phyloP scores from a whole-genome alignment of 2,888 invertebrate genomes.

The Glomeris marginata region DNA sequence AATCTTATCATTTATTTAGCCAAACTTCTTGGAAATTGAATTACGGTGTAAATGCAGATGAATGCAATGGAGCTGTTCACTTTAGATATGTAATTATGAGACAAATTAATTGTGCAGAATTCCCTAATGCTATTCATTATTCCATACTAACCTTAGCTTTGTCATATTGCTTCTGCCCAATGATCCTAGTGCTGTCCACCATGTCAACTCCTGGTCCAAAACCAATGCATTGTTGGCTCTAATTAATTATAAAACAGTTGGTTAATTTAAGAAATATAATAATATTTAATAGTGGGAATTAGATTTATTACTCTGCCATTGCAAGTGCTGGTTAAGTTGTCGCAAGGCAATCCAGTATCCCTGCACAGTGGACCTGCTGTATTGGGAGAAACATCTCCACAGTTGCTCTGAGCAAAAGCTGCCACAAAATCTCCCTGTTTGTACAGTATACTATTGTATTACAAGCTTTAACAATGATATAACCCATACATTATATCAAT shows the following conservation, averaged over 20 bases:
- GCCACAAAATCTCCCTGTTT: conserved; percentile 66
- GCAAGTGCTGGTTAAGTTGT: conserved; percentile 55
- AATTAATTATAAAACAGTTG: conserved; percentile 7
- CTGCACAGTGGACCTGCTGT: conserved; percentile 67
- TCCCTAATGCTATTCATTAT: too few species aligned
- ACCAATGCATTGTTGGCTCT: conserved; percentile 55
- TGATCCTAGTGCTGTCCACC: conserved; percentile 81
- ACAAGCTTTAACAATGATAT: too few species aligned
- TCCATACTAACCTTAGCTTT: conserved; percentile 50
- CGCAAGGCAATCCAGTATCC: conserved; percentile 59
- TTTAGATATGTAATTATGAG: too few species aligned
- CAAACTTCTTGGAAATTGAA: too few species aligned
- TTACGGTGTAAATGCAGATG: too few species aligned
- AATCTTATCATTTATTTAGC: too few species aligned
- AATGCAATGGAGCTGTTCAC: too few species aligned
- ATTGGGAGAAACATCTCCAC: conserved; percentile 91
- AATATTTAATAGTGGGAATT: too few species aligned
- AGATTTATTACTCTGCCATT: conserved; percentile 37
- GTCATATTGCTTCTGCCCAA: conserved; percentile 57
- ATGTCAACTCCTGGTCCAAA: conserved; percentile 79
- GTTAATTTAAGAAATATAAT: too few species aligned
- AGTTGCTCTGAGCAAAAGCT: conserved; percentile 77
- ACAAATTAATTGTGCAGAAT: too few species aligned
- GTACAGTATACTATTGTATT: too few species aligned
- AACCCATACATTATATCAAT: too few species aligned